Base-by-base conservation (phyloP, 2,797 vertebrate species). In the Euphonia xanthogaster region DNA sequence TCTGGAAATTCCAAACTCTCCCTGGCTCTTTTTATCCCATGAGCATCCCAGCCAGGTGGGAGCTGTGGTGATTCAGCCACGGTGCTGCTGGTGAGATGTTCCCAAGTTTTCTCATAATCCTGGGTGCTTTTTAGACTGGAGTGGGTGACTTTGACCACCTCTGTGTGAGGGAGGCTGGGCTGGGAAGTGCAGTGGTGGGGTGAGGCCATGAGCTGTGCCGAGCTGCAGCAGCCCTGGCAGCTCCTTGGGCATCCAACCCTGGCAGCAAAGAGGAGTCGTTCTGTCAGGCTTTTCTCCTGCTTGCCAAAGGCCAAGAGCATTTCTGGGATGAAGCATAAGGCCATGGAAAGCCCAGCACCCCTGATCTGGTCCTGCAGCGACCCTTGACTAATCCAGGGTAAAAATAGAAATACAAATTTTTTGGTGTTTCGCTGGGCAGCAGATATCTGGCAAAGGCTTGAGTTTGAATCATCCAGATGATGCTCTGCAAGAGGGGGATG, bases 141-240 rank as follows among this genome's bases (percentile, higher is more conserved):
- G 12, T 3, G 5, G 45, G 21, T 74, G 42, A 30, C 42, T 79
- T 20, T 21, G 61, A 8, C 20, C 10, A 1, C 6, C 22, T 30
- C 12, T 13, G 0, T 9, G 27, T 30, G 27, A 31, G 45, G 48
- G 44, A 66, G 61, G 44, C 15, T 1, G 5, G 8, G 22, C 17
- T 16, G 88, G 66, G 42, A 39, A 73, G 8, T 15, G 20, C 44
- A 1, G 14, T 35, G 62, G 24, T 42, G 47, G 4, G 37, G 6
- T 21, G 23, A 40, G 23, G 51, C 67, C 1, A 2, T 5, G 30
- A 2, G 12, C 87, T 14, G 7, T 39, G 42, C 68, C 0, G 2
- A n/a, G 74, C 75, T 40, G 55, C 65, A 68, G 39, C 44, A 31
- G 67, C 10, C 4, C 73, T 1, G 3, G 54, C 22, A 19, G 42